phyloP scores from a whole-genome alignment of 2,888 invertebrate genomes.

The Eustalomyia histrio region DNA sequence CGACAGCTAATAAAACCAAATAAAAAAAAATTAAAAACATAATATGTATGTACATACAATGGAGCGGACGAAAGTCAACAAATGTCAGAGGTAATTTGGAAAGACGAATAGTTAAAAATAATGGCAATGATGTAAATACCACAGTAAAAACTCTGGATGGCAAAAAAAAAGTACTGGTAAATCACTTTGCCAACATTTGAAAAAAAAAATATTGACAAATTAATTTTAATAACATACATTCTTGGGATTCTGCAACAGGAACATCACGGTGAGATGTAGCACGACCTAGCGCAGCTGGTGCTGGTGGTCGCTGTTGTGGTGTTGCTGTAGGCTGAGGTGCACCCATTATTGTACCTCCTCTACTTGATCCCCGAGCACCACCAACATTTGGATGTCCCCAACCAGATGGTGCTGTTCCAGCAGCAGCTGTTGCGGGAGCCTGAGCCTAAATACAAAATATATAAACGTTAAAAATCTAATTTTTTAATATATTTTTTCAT shows the following conservation, averaged over 20 bases:
- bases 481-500: no score
- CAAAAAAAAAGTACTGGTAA: not conserved
- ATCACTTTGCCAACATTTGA: not conserved
- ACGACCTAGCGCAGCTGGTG: conserved; percentile 67
- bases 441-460: conserved; percentile 5
- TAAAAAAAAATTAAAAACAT: conserved; percentile 7
- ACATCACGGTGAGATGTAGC: conserved; percentile 70
- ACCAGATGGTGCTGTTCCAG: conserved; percentile 39
- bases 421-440: conserved; percentile 23
- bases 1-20: conserved; percentile 51
- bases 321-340: conserved; percentile 61
- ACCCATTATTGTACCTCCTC: conserved; percentile 59
- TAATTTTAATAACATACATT: conserved; percentile 38
- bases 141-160: no score
- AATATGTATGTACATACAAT: not conserved
- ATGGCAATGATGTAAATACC: no score
- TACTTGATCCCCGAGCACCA: conserved; percentile 50
- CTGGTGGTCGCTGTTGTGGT: conserved; percentile 67
- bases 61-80: no score
- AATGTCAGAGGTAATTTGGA: no score
- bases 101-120: no score
- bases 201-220: not conserved
- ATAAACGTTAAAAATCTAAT: no score
- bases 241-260: conserved; percentile 55
- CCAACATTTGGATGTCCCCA: conserved; percentile 65